Evolutionary conservation across 2,797 vertebrate genomes (phyloP).

Genomic region (Fratercula arctica): DNA sequence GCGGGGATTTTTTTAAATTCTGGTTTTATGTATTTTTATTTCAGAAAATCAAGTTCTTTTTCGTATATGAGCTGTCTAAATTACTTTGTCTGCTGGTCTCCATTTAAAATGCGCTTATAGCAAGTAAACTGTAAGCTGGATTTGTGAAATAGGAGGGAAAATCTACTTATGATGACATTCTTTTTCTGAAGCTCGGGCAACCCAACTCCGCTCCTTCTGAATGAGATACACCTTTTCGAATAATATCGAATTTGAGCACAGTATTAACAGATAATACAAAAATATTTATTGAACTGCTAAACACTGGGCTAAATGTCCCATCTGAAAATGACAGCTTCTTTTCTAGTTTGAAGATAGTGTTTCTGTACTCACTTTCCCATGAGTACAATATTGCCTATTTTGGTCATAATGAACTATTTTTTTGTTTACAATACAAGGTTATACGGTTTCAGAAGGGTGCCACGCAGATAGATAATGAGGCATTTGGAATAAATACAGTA

Average conservation of each 20-base stretch:
- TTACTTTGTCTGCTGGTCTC: neutral
- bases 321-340: neutral
- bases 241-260: neutral
- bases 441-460: neutral
- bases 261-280: neutral
- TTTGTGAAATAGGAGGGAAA: slow-evolving; percentile 23
- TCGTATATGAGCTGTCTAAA: neutral
- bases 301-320: neutral
- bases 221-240: neutral
- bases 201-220: neutral
- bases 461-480: neutral
- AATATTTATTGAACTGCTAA: neutral
- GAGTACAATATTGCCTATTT: neutral
- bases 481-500: neutral
- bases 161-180: neutral
- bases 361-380: neutral
- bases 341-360: neutral
- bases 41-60: neutral
- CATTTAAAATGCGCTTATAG: neutral
- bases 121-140: neutral
- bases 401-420: neutral
- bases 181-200: neutral
- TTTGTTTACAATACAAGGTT: neutral
- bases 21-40: neutral
- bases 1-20: neutral